Conservation (phyloP, 2,888 invertebrate genomes). For the Dysmachus trigonus region DNA sequence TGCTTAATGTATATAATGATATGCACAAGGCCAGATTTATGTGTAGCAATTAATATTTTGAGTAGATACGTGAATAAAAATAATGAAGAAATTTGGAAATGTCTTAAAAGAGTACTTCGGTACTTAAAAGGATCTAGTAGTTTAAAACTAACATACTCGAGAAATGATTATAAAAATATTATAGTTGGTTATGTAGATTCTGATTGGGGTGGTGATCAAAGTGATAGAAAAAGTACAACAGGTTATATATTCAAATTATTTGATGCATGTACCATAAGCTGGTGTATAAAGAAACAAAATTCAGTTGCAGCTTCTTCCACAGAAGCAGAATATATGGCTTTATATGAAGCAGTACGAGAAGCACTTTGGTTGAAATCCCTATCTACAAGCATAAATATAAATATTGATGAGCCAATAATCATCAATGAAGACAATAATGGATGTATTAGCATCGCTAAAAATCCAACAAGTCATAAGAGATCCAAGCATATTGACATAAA, state of each 20-base stretch:
- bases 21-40: too few species aligned
- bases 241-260: too few species aligned
- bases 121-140: not conserved
- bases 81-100: not conserved
- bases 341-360: not conserved
- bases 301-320: not conserved
- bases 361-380: not conserved
- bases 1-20: too few species aligned
- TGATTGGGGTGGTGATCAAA: too few species aligned
- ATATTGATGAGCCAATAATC: not conserved
- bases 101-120: not conserved
- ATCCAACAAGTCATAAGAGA: not conserved
- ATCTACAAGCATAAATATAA: not conserved
- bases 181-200: not conserved
- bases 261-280: too few species aligned
- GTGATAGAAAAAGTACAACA: too few species aligned
- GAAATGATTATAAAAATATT: not conserved
- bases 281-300: too few species aligned
- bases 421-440: not conserved
- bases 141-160: not conserved
- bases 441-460: not conserved
- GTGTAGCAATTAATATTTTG: too few species aligned
- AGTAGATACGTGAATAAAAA: not conserved
- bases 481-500: not conserved
- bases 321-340: not conserved